phyloP scores from a whole-genome alignment of 2,888 invertebrate genomes.

The Epinotia nisella region DNA sequence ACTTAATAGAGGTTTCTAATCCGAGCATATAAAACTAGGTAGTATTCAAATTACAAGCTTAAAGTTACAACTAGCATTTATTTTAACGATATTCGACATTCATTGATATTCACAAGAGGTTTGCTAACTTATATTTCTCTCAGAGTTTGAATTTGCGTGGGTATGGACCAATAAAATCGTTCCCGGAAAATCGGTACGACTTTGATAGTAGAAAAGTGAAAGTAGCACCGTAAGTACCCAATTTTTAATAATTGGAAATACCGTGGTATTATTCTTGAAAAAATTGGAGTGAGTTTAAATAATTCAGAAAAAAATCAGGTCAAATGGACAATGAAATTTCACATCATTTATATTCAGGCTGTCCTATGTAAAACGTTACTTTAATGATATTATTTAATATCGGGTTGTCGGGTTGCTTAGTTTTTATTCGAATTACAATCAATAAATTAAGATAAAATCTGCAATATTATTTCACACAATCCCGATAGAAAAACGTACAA shows the following conservation, averaged over 20 bases:
- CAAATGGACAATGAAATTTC: not conserved
- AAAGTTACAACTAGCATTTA: slow-evolving; percentile 8
- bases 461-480: not conserved
- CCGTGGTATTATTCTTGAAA: slow-evolving; percentile 5
- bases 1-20: slow-evolving; percentile 1
- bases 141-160: slow-evolving; percentile 3
- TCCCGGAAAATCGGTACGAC: not conserved
- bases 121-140: slow-evolving; percentile 11
- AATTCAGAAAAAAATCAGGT: slow-evolving; percentile 9
- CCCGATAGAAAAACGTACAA: not conserved
- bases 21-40: slow-evolving; percentile 10
- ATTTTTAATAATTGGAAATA: not conserved
- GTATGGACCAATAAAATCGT: slow-evolving; percentile 1
- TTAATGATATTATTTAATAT: not conserved
- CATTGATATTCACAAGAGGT: slow-evolving; percentile 18
- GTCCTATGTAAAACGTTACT: not conserved
- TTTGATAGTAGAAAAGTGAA: not conserved
- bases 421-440: not conserved
- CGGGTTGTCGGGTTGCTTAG: not conserved
- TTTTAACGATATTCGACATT: not conserved
- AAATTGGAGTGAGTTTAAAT: not conserved
- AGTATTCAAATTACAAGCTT: slow-evolving; percentile 21
- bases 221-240: not conserved
- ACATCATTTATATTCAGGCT: too few species aligned
- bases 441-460: not conserved